Conservation (phyloP, 1,140 invertebrate species). For the Solenopsis fugax region DNA sequence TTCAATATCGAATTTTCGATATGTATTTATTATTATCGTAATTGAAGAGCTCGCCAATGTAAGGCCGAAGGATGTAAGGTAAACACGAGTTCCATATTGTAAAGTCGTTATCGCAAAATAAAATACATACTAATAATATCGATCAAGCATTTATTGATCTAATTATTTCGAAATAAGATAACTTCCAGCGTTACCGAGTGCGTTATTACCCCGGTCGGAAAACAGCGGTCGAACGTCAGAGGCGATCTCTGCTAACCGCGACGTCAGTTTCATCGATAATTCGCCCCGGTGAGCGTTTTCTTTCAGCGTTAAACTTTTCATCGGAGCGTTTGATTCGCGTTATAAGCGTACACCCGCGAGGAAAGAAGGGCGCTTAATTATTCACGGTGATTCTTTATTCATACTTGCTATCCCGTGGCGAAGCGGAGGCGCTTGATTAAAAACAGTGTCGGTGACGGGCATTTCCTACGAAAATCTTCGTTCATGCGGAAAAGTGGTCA, state of each 20-base stretch:
- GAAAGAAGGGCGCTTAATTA: slow-evolving; percentile 52
- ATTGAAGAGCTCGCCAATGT: neutral
- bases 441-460: slow-evolving; percentile 57
- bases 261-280: slow-evolving; percentile 43
- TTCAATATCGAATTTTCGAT: slow-evolving; percentile 9
- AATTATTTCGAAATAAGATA: slow-evolving; percentile 38
- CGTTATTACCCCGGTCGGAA: neutral
- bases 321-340: slow-evolving; percentile 50
- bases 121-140: neutral
- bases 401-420: slow-evolving; percentile 57
- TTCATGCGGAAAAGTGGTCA: neutral
- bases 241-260: neutral
- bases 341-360: slow-evolving; percentile 18
- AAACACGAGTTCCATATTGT: neutral
- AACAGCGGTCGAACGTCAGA: neutral
- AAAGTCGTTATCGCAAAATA: neutral
- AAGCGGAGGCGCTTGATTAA: slow-evolving; percentile 68
- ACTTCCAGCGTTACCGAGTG: neutral
- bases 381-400: slow-evolving; percentile 74
- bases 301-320: slow-evolving; percentile 40
- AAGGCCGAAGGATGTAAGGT: neutral
- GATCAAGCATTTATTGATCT: neutral
- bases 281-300: slow-evolving; percentile 17
- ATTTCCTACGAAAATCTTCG: slow-evolving; percentile 55
- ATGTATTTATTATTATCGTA: neutral